Evolutionary conservation across 2,113 vertebrate species (phyloP).

Genomic region (Xerus inauris): DNA sequence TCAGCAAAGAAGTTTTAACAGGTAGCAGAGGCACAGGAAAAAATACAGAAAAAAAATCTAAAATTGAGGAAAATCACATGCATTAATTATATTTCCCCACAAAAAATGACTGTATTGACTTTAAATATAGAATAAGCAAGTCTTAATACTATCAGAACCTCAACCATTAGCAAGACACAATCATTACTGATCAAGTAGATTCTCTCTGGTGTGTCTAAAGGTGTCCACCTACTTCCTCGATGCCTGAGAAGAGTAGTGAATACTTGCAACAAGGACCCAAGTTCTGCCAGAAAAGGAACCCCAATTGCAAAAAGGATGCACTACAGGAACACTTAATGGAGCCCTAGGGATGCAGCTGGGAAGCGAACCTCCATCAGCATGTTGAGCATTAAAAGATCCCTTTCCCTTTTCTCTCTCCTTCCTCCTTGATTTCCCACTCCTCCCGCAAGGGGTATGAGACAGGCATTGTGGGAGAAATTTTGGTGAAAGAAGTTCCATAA

Average conservation of each 20-base stretch:
- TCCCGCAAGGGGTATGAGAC: not conserved
- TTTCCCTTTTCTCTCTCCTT: not conserved
- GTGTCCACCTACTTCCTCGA: not conserved
- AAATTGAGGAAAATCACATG: not conserved
- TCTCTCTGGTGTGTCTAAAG: not conserved
- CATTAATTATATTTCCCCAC: not conserved
- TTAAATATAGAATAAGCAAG: not conserved
- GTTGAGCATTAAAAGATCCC: not conserved
- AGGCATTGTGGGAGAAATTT: not conserved
- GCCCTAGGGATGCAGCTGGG: fast-evolving
- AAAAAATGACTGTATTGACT: not conserved
- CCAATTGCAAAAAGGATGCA: not conserved
- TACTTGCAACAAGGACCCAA: not conserved
- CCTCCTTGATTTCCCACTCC: not conserved
- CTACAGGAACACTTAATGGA: not conserved
- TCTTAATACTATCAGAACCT: not conserved
- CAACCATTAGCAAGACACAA: not conserved
- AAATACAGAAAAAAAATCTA: not conserved
- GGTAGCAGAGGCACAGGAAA: not conserved
- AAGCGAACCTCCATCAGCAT: fast-evolving
- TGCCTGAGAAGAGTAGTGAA: not conserved
- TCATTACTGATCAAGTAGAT: not conserved
- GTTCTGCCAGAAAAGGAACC: not conserved
- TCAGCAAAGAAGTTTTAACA: not conserved
- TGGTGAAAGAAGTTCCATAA: not conserved